Percentiles rank a stretch among this genome's conserved stretches.
Evolutionary conservation across 2,888 invertebrate species (phyloP).

Genomic region (Drosophila silvestris): DNA sequence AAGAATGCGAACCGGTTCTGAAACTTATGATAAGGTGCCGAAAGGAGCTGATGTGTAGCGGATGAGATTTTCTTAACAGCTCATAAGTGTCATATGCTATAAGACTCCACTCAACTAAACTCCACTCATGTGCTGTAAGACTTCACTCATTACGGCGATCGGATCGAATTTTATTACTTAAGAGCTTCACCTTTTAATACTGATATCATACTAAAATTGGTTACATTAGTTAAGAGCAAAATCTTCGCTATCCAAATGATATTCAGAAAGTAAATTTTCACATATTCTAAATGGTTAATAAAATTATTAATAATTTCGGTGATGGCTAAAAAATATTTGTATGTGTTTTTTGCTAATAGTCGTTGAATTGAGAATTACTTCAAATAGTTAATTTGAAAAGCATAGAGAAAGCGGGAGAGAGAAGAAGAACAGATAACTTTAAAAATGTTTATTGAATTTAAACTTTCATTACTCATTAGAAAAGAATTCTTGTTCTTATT

Average conservation of each 20-base stretch:
- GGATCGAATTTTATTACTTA: conserved; percentile 12
- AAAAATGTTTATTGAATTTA: background rate
- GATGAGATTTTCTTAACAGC: conserved; percentile 1
- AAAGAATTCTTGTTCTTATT: background rate
- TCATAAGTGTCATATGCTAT: conserved; percentile 5
- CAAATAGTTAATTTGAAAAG: background rate
- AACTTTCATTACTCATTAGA: background rate
- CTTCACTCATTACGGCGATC: background rate
- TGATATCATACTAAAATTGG: background rate
- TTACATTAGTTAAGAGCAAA: background rate
- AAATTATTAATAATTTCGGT: background rate
- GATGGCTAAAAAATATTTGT: background rate
- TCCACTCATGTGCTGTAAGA: background rate
- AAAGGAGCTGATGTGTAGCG: conserved; percentile 4
- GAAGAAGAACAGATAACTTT: background rate
- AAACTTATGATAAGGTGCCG: conserved; percentile 4
- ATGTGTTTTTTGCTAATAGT: background rate
- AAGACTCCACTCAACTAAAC: background rate
- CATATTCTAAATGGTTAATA: background rate
- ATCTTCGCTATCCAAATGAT: background rate
- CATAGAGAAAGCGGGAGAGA: background rate
- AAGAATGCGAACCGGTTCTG: conserved; percentile 19
- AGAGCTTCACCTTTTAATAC: background rate
- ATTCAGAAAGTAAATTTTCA: background rate
- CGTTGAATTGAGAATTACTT: background rate